Evolutionary conservation across 1,140 invertebrate genomes (phyloP), one percentile per base, ranked within the genome.

Genomic region (Tetramorium parvispinum): DNA sequence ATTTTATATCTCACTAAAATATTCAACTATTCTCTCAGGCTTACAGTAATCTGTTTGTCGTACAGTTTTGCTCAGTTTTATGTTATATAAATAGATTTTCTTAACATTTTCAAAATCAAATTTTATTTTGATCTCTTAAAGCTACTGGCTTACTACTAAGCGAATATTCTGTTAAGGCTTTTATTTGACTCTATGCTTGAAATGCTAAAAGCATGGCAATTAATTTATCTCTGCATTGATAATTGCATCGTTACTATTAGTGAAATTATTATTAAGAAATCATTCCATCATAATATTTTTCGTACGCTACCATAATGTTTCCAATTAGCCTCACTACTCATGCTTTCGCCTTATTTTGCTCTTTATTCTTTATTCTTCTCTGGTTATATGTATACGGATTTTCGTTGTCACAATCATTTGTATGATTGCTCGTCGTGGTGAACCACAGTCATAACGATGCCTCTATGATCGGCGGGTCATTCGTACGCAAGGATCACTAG

Each of bases 401-500:
- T 82, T 51, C 21, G 24, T 82, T 11, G n/a, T 73, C 40, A 13
- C 8, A n/a, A 82, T 59, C 43, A n/a, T 70, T 81, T n/a, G 27
- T n/a, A 55, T 46, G 32, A 53, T 24, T 18, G 10, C 40, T 63
- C 24, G 11, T n/a, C 37, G 55, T 43, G 40, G 3, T 10, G 16
- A 57, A n/a, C 53, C 32, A 68, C 6, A 49, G 57, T 79, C 59
- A n/a, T 79, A 66, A 68, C 51, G 32, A 73, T 37, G 40, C 27
- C 18, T 55, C 11, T 24, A 10, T 46, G 55, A 73, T 85, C 51
- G n/a, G 43, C 73, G 87, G 90, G 85, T 86, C 87, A 89, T 85
- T 92, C 90, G 90, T 90, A 89, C 90, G 89, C 89, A 89, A 46
- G 89, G 91, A 91, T 90, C 91, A 88, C 81, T 85, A 78, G 86